These are phyloP conservation scores for Eristalinus aeneus DNA, from an alignment of 2,888 invertebrate genomes.

Conservation along the genomic window DNA sequence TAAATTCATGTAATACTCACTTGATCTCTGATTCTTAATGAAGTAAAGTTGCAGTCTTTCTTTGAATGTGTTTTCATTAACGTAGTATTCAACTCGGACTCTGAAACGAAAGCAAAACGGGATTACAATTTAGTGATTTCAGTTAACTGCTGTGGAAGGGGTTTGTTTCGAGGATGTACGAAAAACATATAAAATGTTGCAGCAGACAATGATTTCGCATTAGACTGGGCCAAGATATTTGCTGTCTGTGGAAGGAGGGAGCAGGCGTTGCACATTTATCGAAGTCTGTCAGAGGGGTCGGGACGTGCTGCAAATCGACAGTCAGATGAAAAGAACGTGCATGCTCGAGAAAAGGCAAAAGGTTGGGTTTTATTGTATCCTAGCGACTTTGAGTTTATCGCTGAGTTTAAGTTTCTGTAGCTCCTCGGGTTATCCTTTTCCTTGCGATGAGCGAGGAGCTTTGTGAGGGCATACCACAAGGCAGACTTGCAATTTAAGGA, in stretches of 20 bases:
- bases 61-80: constrained; percentile 99
- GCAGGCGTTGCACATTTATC: too few species aligned
- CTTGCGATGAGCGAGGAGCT: not conserved
- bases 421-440: not conserved
- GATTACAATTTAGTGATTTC: constrained; percentile 19
- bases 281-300: not conserved
- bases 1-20: constrained; percentile 85
- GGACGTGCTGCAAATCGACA: not conserved
- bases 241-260: too few species aligned
- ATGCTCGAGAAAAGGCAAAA: not conserved
- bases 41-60: constrained; percentile 99
- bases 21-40: constrained; percentile 99
- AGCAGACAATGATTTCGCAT: too few species aligned
- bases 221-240: too few species aligned
- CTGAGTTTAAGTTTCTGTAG: not conserved
- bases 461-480: not conserved
- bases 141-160: not conserved
- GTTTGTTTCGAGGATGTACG: not conserved
- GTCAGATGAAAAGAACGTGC: not conserved
- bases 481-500: not conserved
- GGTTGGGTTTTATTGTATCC: constrained; percentile 27
- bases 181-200: not conserved
- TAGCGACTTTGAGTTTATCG: constrained; percentile 9
- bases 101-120: constrained; percentile 83
- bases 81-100: constrained; percentile 99